phyloP scores from a whole-genome alignment of 2,888 invertebrate species.

The Calliscelio sp. region DNA sequence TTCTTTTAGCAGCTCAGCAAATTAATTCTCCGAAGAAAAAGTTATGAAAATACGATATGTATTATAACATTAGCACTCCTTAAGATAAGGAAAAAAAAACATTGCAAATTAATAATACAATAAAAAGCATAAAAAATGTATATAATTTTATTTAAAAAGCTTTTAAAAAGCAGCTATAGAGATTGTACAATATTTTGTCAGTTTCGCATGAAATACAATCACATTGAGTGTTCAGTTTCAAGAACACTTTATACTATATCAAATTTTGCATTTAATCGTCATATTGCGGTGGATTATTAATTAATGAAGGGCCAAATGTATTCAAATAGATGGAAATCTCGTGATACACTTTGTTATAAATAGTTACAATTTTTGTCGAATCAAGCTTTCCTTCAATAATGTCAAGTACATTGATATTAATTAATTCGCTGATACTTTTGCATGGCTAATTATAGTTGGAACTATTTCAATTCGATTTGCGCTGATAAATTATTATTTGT shows the following conservation, averaged over 20 bases:
- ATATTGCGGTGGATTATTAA: not conserved
- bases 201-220: not conserved
- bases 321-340: not conserved
- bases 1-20: too few species aligned
- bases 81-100: too few species aligned
- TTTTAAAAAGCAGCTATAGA: not conserved
- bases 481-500: too few species aligned
- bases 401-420: slow-evolving; percentile 6
- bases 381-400: not conserved
- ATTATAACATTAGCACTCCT: too few species aligned
- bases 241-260: not conserved
- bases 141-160: too few species aligned
- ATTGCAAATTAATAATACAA: too few species aligned
- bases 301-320: not conserved
- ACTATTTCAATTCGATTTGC: too few species aligned
- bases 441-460: not conserved
- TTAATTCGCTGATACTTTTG: not conserved
- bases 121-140: too few species aligned
- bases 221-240: not conserved
- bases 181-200: too few species aligned
- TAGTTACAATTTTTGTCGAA: not conserved
- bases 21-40: too few species aligned
- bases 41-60: too few species aligned
- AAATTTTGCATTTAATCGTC: not conserved
- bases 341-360: not conserved